A percentile compares a stretch with the other conserved stretches of the same genome.
phyloP scores from a whole-genome alignment of 2,113 vertebrate genomes.

The Phaethon lepturus region DNA sequence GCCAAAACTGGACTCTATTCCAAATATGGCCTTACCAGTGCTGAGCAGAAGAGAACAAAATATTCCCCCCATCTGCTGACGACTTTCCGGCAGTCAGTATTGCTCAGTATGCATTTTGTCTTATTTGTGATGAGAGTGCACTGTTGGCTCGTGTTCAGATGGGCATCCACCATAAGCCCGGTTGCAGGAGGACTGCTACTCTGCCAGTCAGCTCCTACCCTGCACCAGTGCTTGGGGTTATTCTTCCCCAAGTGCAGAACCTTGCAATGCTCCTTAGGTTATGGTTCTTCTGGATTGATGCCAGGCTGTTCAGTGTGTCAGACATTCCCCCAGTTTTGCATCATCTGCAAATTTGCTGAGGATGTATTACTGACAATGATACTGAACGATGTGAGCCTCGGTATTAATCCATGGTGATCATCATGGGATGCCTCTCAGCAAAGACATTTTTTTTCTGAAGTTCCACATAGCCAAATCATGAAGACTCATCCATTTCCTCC shows the following conservation, averaged over 20 bases:
- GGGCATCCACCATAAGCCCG: not conserved
- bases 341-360: not conserved
- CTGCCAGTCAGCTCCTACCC: not conserved
- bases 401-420: not conserved
- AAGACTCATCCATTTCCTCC: not conserved
- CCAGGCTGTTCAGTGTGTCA: not conserved
- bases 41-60: not conserved
- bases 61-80: not conserved
- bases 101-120: not conserved
- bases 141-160: not conserved
- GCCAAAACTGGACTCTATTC: not conserved
- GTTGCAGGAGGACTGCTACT: not conserved
- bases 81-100: not conserved
- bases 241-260: not conserved
- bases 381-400: not conserved
- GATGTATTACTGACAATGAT: not conserved
- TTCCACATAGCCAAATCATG: not conserved
- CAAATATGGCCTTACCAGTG: not conserved
- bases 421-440: not conserved
- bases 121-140: not conserved
- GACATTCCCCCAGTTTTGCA: not conserved
- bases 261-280: not conserved
- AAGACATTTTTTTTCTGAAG: not conserved
- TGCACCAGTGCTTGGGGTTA: not conserved
- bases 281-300: not conserved